Percentiles rank a stretch among this genome's conserved stretches.
These are phyloP conservation scores for Eurois occulta DNA, from an alignment of 2,888 invertebrate species.

Conservation along the genomic window DNA sequence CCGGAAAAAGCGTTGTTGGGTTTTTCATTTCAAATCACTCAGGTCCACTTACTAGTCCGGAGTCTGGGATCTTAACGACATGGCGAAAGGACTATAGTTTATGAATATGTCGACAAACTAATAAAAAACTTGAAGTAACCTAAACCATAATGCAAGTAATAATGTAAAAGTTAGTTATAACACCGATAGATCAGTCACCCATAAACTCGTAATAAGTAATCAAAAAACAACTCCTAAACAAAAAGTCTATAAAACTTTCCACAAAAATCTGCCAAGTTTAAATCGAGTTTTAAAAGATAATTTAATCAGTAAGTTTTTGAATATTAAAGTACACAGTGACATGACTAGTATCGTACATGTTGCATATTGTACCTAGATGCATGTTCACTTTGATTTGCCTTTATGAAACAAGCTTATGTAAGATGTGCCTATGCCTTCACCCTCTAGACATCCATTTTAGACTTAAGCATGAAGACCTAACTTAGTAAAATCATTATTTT, in stretches of 20 bases:
- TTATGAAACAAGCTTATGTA: background rate
- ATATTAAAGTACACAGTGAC: slow-evolving; percentile 13
- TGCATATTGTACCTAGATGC: background rate
- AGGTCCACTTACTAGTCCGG: background rate
- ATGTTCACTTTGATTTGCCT: background rate
- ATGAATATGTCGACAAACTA: background rate
- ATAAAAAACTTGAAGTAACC: background rate
- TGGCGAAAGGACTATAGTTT: background rate
- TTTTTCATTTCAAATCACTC: background rate
- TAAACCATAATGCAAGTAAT: background rate
- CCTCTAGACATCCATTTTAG: background rate
- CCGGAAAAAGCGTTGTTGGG: background rate
- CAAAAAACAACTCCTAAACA: slow-evolving; percentile 24
- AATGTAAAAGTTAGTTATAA: background rate
- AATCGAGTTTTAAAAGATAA: slow-evolving; percentile 42
- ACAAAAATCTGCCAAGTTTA: slow-evolving; percentile 32
- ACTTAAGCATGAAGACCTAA: background rate
- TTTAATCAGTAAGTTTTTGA: slow-evolving; percentile 33
- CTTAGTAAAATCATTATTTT: background rate
- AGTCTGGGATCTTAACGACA: background rate
- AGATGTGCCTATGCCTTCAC: background rate
- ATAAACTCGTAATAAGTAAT: slow-evolving; percentile 10
- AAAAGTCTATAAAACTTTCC: slow-evolving; percentile 40
- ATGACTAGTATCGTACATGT: background rate
- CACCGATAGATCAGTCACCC: slow-evolving; percentile 5